phyloP scores from a whole-genome alignment of 2,888 invertebrate genomes.

The Salticus scenicus region DNA sequence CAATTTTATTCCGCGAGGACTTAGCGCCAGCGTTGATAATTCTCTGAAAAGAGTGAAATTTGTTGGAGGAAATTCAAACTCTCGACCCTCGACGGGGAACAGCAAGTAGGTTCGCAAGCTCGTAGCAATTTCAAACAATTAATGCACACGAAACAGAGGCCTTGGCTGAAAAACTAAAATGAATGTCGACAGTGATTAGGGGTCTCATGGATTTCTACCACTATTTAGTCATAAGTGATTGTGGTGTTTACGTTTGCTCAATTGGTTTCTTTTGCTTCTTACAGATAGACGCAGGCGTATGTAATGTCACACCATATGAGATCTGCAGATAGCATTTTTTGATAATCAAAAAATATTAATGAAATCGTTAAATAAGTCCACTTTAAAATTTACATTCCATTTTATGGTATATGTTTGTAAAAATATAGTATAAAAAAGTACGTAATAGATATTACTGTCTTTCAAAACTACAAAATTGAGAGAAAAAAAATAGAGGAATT shows the following conservation, averaged over 20 bases:
- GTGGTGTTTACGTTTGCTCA: not conserved
- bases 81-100: not conserved
- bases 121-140: not conserved
- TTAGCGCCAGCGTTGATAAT: conserved; percentile 54
- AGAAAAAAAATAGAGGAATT: no score
- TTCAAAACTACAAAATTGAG: no score
- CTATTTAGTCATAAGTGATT: not conserved
- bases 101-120: not conserved
- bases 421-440: no score
- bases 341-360: no score
- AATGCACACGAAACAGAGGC: not conserved
- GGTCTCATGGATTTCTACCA: not conserved
- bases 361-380: no score
- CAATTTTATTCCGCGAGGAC: conserved; percentile 61
- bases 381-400: no score
- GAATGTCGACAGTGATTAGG: conserved; percentile 8
- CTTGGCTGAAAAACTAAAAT: conserved; percentile 1
- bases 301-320: no score
- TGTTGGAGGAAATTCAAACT: conserved; percentile 42
- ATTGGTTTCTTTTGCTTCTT: not conserved
- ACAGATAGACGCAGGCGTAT: no score
- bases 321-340: no score
- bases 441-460: no score
- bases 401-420: no score
- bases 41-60: conserved; percentile 63